These are phyloP conservation scores for Pterophyllum scalare DNA, from an alignment of 2,113 vertebrate genomes.

Conservation along the genomic window DNA sequence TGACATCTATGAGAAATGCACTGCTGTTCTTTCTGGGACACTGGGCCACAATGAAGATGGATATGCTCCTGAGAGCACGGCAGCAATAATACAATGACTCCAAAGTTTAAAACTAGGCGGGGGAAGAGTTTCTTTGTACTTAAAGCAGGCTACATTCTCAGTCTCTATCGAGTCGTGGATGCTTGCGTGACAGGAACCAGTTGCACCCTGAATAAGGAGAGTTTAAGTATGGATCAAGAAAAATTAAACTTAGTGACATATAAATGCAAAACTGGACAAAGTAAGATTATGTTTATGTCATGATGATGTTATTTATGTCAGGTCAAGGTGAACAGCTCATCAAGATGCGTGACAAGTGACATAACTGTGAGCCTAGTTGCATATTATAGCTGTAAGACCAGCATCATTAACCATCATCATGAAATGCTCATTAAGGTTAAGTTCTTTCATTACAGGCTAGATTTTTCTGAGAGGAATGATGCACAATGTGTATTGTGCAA, in stretches of 20 bases:
- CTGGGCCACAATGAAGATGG: slow-evolving; percentile 60
- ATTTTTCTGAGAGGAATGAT: background rate
- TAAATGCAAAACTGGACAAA: background rate
- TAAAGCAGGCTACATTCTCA: background rate
- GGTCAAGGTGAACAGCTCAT: background rate
- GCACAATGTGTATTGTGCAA: background rate
- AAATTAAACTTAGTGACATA: background rate
- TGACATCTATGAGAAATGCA: slow-evolving; percentile 65
- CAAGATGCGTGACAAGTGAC: background rate
- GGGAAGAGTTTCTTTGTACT: background rate
- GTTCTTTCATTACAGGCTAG: slow-evolving; percentile 3
- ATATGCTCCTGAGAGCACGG: slow-evolving; percentile 33
- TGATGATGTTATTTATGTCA: background rate
- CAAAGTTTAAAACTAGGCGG: slow-evolving; percentile 16
- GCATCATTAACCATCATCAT: slow-evolving; percentile 17
- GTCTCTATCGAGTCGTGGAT: background rate
- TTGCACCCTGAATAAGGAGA: background rate
- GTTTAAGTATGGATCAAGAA: background rate
- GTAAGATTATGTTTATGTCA: background rate
- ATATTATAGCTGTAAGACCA: background rate
- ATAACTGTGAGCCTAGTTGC: background rate
- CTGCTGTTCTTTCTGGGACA: slow-evolving; percentile 45
- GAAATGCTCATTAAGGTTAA: slow-evolving; percentile 40
- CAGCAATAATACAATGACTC: slow-evolving; percentile 31
- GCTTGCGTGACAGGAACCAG: background rate